Conservation (phyloP, 2,113 vertebrate genomes). For the Baryphthengus martii region DNA sequence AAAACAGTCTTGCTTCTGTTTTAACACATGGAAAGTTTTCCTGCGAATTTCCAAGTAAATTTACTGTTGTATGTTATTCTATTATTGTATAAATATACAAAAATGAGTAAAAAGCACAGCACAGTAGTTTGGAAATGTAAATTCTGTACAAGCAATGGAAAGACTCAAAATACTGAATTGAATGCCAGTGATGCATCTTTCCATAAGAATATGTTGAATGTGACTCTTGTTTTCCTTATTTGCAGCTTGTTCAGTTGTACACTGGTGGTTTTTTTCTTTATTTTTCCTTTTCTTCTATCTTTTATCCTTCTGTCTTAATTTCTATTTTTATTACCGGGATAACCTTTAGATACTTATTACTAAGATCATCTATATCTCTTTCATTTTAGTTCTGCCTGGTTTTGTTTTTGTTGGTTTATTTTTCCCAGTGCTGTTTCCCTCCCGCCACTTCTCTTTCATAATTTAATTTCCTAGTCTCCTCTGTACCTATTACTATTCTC, state of each 20-base stretch:
- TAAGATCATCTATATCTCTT: neutral
- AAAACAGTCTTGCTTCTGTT: neutral
- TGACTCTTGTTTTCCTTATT: neutral
- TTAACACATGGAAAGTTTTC: neutral
- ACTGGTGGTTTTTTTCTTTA: neutral
- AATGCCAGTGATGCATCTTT: neutral
- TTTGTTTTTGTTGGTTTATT: neutral
- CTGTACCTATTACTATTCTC: constrained; percentile 1
- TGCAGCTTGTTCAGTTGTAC: neutral
- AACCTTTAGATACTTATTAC: neutral
- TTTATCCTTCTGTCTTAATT: neutral
- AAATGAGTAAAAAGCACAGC: neutral
- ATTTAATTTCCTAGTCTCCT: neutral
- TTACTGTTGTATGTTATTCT: neutral
- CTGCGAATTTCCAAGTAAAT: neutral
- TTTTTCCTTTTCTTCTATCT: neutral
- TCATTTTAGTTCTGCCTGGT: neutral
- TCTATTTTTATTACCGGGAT: neutral
- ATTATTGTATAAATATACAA: neutral
- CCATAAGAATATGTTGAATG: neutral
- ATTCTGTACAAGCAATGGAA: neutral
- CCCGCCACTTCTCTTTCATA: neutral
- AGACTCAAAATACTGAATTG: neutral
- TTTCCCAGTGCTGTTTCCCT: neutral
- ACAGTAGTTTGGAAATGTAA: neutral